Conservation (phyloP, 2,797 vertebrate species). For the Atherinosoma microstoma region DNA sequence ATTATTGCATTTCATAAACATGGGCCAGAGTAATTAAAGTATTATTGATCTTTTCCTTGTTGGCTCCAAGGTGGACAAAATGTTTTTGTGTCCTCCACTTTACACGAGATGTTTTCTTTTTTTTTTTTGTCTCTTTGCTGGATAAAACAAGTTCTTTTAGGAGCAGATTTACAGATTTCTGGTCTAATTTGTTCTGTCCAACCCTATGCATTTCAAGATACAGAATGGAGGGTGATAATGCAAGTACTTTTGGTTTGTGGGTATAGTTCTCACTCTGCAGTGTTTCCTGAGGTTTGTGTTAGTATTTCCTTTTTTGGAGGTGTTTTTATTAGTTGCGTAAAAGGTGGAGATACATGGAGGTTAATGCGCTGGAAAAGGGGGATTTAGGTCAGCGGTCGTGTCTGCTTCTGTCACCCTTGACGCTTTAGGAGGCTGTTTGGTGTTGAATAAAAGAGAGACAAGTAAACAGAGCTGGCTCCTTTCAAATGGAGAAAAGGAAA, state of each 20-base stretch:
- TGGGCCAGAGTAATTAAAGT: slow-evolving; percentile 89
- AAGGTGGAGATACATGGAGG: slow-evolving; percentile 69
- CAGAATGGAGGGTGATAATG: slow-evolving; percentile 35
- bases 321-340: slow-evolving; percentile 57
- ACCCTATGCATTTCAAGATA: slow-evolving; percentile 55
- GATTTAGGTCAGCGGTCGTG: slow-evolving; percentile 83
- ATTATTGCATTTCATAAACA: slow-evolving; percentile 95
- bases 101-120: slow-evolving; percentile 4
- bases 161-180: slow-evolving; percentile 59
- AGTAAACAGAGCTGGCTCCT: slow-evolving; percentile 57
- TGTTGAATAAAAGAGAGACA: slow-evolving; percentile 70
- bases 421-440: slow-evolving; percentile 60
- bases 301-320: slow-evolving; percentile 39
- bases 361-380: slow-evolving; percentile 85
- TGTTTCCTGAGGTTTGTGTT: slow-evolving; percentile 30
- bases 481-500: slow-evolving; percentile 60
- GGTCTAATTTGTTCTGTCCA: slow-evolving; percentile 27
- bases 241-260: slow-evolving; percentile 32
- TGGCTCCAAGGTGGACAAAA: slow-evolving; percentile 51
- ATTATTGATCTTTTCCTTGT: slow-evolving; percentile 85
- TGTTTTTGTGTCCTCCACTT: slow-evolving; percentile 26
- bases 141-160: slow-evolving; percentile 38
- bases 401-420: slow-evolving; percentile 80
- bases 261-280: slow-evolving; percentile 37
- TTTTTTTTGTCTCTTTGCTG: slow-evolving; percentile 41